phyloP scores from a whole-genome alignment of 2,888 invertebrate species.

The Halictus ligatus region DNA sequence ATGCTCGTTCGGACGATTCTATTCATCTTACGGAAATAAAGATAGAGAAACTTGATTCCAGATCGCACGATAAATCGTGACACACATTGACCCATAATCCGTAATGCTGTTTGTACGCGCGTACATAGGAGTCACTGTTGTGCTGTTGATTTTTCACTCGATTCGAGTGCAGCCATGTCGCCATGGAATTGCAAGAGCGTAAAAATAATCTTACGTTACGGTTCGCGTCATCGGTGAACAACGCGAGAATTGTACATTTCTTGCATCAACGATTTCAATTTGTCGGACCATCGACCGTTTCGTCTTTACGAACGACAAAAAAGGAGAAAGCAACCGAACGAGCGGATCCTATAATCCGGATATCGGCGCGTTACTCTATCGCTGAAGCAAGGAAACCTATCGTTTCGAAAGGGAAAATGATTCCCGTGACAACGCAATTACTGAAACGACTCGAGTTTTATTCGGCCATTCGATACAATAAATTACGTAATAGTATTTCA shows the following conservation, averaged over 20 bases:
- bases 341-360: background rate
- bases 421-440: background rate
- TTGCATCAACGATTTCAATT: background rate
- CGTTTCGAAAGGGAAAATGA: background rate
- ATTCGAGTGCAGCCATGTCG: background rate
- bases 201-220: background rate
- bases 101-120: background rate
- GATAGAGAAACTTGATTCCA: background rate
- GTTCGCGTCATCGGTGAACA: background rate
- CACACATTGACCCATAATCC: background rate
- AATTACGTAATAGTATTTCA: constrained; percentile 42
- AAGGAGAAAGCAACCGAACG: background rate
- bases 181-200: background rate
- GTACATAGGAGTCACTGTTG: background rate
- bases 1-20: background rate
- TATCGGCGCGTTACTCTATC: background rate
- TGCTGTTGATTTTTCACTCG: background rate
- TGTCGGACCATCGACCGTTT: background rate
- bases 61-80: background rate
- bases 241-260: background rate
- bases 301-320: background rate
- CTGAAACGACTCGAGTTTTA: constrained; percentile 29
- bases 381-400: background rate
- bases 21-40: background rate
- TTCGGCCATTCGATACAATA: constrained; percentile 39